phyloP scores from a whole-genome alignment of 1,140 invertebrate genomes.

The Drosophila bocqueti region DNA sequence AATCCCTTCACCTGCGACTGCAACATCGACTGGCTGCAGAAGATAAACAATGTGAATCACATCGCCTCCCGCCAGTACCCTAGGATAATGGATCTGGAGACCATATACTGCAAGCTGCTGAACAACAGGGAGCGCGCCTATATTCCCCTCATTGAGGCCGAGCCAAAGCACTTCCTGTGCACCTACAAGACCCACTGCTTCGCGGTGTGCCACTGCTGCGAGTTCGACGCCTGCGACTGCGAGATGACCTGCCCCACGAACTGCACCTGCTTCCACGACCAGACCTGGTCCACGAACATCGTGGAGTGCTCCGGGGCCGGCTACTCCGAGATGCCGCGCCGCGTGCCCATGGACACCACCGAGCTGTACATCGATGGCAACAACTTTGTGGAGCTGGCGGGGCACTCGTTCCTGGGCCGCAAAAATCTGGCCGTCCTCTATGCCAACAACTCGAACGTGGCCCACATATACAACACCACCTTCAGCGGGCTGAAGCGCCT shows the following conservation, averaged over 20 bases:
- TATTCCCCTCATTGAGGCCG: conserved; percentile 93
- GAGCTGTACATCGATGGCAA: conserved; percentile 97
- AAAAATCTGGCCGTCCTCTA: conserved; percentile 94
- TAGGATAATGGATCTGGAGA: conserved; percentile 95
- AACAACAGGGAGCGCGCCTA: conserved; percentile 93
- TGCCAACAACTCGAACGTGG: conserved; percentile 95
- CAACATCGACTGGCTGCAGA: conserved; percentile 94
- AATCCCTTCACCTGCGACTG: conserved; percentile 95
- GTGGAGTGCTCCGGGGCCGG: conserved; percentile 94
- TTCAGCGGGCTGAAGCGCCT: conserved; percentile 94
- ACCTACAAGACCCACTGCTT: conserved; percentile 97
- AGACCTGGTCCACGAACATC: conserved; percentile 96
- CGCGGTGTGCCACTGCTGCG: conserved; percentile 96
- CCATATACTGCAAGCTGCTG: conserved; percentile 95
- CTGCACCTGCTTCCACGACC: conserved; percentile 97
- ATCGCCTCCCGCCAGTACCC: conserved; percentile 92
- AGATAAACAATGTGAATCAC: conserved; percentile 89
- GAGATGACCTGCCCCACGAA: conserved; percentile 97
- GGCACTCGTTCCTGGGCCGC: conserved; percentile 95
- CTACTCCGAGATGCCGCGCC: conserved; percentile 92
- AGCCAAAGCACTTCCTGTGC: conserved; percentile 95
- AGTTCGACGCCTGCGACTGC: conserved; percentile 97
- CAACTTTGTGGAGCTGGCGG: conserved; percentile 93
- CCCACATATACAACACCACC: conserved; percentile 93
- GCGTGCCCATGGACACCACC: conserved; percentile 97